Conservation (phyloP, 2,113 vertebrate species). For the Cephalopterus ornatus region DNA sequence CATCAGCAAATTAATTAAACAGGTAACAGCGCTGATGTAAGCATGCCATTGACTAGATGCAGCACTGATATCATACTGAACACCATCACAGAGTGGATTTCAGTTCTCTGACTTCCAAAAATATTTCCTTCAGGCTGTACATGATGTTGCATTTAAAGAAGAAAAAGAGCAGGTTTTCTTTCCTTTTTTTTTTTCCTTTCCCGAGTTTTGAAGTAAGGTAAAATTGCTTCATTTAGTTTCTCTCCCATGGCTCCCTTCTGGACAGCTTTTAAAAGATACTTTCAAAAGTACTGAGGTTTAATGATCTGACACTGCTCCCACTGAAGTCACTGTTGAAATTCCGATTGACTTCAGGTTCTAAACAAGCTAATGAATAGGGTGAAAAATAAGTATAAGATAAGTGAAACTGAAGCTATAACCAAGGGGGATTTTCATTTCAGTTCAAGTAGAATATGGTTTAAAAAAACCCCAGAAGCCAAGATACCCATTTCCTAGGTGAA, state of each 20-base stretch:
- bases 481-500: neutral
- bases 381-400: neutral
- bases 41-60: neutral
- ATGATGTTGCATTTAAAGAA: neutral
- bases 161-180: neutral
- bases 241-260: neutral
- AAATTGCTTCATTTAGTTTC: neutral
- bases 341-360: neutral
- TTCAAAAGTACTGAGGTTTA: conserved; percentile 5
- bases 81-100: neutral
- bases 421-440: neutral
- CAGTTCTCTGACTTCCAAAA: neutral
- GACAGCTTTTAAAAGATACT: neutral
- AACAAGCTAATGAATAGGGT: neutral
- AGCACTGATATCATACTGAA: neutral
- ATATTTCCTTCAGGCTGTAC: conserved; percentile 18
- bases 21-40: neutral
- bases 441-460: neutral
- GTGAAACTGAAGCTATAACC: neutral
- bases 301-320: neutral
- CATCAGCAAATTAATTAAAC: neutral
- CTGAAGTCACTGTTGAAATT: conserved; percentile 17
- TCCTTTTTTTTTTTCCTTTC: neutral
- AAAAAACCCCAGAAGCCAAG: neutral
- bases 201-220: neutral